phyloP scores from a whole-genome alignment of 2,888 invertebrate species.

The Chirona hameri region DNA sequence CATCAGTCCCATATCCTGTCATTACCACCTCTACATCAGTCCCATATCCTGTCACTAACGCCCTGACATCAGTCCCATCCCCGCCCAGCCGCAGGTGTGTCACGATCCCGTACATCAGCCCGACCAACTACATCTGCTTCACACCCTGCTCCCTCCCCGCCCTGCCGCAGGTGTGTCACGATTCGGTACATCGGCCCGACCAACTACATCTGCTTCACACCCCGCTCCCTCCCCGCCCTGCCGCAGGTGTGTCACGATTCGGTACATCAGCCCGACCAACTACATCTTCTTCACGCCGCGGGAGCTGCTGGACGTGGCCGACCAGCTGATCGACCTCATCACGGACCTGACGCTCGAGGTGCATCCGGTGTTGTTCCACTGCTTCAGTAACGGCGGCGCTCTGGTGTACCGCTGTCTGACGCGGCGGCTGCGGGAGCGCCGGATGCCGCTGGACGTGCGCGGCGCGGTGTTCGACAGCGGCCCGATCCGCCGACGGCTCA shows the following conservation, averaged over 20 bases:
- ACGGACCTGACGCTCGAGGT: conserved; percentile 62
- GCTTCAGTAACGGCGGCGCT: conserved; percentile 71
- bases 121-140: conserved; percentile 59
- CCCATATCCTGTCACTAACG: conserved; percentile 56
- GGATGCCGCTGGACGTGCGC: conserved; percentile 49
- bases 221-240: conserved; percentile 44
- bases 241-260: conserved; percentile 58
- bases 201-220: conserved; percentile 59
- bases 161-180: conserved; percentile 56
- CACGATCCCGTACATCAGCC: conserved; percentile 63
- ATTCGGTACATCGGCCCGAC: conserved; percentile 63
- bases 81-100: conserved; percentile 51
- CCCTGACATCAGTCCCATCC: conserved; percentile 51
- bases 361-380: conserved; percentile 68
- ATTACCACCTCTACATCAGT: conserved; percentile 61
- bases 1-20: no score
- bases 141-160: conserved; percentile 51
- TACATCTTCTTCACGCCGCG: conserved; percentile 60
- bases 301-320: conserved; percentile 59
- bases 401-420: conserved; percentile 66
- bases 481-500: conserved; percentile 59
- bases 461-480: conserved; percentile 69
- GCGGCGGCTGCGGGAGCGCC: conserved; percentile 32
- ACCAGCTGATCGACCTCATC: conserved; percentile 61
- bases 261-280: conserved; percentile 65